A percentile compares a stretch with the other conserved stretches of the same genome.
Evolutionary conservation across 2,888 invertebrate species (phyloP).

Genomic region (Drosophila helvetica): DNA sequence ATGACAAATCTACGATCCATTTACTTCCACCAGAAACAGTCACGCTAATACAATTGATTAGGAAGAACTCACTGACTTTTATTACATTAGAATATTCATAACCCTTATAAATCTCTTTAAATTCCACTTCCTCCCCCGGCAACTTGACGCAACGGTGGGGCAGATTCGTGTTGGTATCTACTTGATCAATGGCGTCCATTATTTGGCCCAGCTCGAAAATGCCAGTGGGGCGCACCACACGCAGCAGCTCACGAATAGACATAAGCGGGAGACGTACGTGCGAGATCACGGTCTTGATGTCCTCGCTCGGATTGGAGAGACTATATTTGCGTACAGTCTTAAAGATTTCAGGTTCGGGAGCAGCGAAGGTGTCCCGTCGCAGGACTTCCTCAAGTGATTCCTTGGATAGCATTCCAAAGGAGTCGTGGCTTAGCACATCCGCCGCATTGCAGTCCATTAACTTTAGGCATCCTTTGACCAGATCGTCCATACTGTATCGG

Average conservation of each 20-base stretch:
- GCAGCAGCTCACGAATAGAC: conserved; percentile 93
- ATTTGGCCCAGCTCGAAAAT: conserved; percentile 95
- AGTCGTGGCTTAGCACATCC: conserved; percentile 92
- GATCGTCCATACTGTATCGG: conserved; percentile 87
- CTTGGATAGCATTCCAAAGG: conserved; percentile 92
- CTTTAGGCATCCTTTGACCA: conserved; percentile 92
- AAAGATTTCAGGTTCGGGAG: conserved; percentile 97
- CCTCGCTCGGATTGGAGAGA: conserved; percentile 88
- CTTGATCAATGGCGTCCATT: conserved; percentile 96
- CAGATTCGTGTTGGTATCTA: conserved; percentile 91
- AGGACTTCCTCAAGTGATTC: conserved; percentile 92
- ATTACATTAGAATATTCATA: accelerated
- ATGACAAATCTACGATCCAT: too few relatives aligned
- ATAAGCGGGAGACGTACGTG: conserved; percentile 93
- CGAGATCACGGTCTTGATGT: conserved; percentile 85
- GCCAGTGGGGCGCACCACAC: conserved; percentile 93
- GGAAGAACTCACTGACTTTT: too few relatives aligned
- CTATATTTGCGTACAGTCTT: conserved; percentile 95
- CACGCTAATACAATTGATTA: too few relatives aligned
- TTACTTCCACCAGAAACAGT: too few relatives aligned
- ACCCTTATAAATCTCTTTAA: accelerated
- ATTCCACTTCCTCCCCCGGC: conserved; percentile 90
- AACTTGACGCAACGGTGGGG: conserved; percentile 92
- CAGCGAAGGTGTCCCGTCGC: conserved; percentile 97
- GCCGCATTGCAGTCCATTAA: conserved; percentile 96